A percentile compares a stretch with the other conserved stretches of the same genome.
phyloP scores from a whole-genome alignment of 2,888 invertebrate species.

The Microctonus aethiopoides region DNA sequence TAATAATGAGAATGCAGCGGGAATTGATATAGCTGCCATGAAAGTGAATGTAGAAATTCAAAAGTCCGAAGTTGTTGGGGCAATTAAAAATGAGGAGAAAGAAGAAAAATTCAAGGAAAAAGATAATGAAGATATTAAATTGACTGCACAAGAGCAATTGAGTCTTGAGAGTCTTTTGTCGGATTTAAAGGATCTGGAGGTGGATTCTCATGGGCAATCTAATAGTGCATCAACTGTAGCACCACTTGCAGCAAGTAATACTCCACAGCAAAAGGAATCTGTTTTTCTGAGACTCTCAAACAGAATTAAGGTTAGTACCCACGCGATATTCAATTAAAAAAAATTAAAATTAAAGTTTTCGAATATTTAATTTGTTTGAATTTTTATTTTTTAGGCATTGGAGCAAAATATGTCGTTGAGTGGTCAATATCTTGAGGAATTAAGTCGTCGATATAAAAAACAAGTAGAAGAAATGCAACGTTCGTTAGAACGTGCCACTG shows the following conservation, averaged over 20 bases:
- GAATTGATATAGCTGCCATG: background rate
- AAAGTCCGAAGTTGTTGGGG: conserved; percentile 17
- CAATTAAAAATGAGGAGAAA: conserved; percentile 32
- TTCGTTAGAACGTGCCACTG: conserved; percentile 82
- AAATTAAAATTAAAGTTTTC: too few species aligned
- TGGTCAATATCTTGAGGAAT: conserved; percentile 94
- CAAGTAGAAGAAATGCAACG: conserved; percentile 96
- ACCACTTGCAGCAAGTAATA: conserved; percentile 57
- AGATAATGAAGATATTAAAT: conserved; percentile 50
- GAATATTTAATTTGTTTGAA: too few species aligned
- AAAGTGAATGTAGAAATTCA: background rate
- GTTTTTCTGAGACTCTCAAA: conserved; percentile 96
- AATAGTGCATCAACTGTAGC: conserved; percentile 63
- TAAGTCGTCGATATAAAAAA: conserved; percentile 93
- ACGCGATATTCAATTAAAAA: too few species aligned
- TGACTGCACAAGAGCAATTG: conserved; percentile 56
- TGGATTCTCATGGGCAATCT: conserved; percentile 51
- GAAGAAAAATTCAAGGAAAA: conserved; percentile 28
- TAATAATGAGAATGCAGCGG: background rate
- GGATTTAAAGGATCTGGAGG: conserved; percentile 63
- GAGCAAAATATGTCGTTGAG: conserved; percentile 98
- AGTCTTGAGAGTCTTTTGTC: conserved; percentile 61
- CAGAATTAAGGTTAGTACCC: conserved; percentile 88
- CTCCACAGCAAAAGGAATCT: conserved; percentile 83
- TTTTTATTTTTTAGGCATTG: conserved; percentile 75